Evolutionary conservation across 2,888 invertebrate genomes (phyloP), one percentile per base, ranked within the genome.

Genomic region (Elysia crispata): DNA sequence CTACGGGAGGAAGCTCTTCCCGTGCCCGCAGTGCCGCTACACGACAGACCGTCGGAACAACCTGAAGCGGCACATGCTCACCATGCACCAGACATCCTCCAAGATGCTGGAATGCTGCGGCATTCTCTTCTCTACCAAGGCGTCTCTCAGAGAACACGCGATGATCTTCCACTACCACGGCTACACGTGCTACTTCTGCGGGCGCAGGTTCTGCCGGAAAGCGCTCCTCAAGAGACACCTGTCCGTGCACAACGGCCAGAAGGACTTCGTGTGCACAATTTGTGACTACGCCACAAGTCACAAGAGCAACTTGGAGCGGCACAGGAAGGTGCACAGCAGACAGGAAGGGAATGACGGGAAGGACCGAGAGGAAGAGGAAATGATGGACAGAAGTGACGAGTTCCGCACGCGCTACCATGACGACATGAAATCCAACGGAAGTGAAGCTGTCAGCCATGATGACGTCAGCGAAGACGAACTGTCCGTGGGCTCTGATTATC

Each of bases 221-320:
- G 93, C 93, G 1, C 88, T 93, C 50, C 89, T 93, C 28, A 92
- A 92, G 83, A 89, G 93, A 23, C 93, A 93, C 83, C 87, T 92
- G 77, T 91, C 92, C 11, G 93, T 93, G 20, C 93, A 93, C 87
- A 92, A 92, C 66, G 93, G 93, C 0, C 90, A 90, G 82, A 93
- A 92, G 85, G 92, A 93, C 77, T 93, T 91, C 86, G 87, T 90
- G 1, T 93, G 93, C 83, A 83, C 86, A 64, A 85, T 90, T 0
- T 93, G 93, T 83, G 90, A 90, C 78, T 93, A 93, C 84, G 92
- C 92, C 54, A 92, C 92, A n/a, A 92, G 92, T 79, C 93, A 93
- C 86, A 93, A 93, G 85, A 92, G 92, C 81, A 93, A 93, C 83
- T 86, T 93, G 57, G 92, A 92, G 80, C 87, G 93, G 0, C 93